These are phyloP conservation scores for Sphenodon punctatus DNA, from an alignment of 2,797 vertebrate species.

Conservation along the genomic window DNA sequence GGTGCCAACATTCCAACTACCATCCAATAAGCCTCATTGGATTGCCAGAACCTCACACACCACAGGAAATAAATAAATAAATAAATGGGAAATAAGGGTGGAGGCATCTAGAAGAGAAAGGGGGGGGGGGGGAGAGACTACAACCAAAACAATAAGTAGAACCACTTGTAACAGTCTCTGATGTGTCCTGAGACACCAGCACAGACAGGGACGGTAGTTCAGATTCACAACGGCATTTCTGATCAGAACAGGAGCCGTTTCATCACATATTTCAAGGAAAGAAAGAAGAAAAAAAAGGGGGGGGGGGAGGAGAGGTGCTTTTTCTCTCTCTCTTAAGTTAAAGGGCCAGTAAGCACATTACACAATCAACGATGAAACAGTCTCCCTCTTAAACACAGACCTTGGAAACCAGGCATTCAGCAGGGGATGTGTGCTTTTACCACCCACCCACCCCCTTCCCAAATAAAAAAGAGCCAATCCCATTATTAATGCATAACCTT, in stretches of 20 bases:
- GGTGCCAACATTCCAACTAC: not conserved
- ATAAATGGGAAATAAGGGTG: not conserved
- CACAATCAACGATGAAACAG: not conserved
- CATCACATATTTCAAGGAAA: conserved; percentile 5
- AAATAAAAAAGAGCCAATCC: not conserved
- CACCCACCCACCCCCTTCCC: not conserved
- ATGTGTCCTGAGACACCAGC: not conserved
- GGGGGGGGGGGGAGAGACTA: not conserved
- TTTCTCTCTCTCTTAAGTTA: not conserved
- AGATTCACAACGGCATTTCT: conserved; percentile 13
- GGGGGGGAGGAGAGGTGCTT: not conserved
- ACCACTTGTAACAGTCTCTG: conserved; percentile 39
- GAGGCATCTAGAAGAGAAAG: not conserved
- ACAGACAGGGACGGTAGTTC: not conserved
- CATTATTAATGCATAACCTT: not conserved
- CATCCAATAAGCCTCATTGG: not conserved
- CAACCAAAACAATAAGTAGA: not conserved
- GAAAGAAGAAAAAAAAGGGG: not conserved
- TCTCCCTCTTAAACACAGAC: not conserved
- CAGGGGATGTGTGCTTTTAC: not conserved
- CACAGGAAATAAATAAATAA: not conserved
- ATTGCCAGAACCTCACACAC: not conserved
- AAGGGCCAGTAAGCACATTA: not conserved
- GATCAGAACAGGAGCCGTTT: not conserved
- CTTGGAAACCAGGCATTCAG: not conserved